Percentiles rank a stretch among this genome's conserved stretches.
Conservation (phyloP, 2,797 vertebrate genomes). For the Limnodromus scolopaceus region DNA sequence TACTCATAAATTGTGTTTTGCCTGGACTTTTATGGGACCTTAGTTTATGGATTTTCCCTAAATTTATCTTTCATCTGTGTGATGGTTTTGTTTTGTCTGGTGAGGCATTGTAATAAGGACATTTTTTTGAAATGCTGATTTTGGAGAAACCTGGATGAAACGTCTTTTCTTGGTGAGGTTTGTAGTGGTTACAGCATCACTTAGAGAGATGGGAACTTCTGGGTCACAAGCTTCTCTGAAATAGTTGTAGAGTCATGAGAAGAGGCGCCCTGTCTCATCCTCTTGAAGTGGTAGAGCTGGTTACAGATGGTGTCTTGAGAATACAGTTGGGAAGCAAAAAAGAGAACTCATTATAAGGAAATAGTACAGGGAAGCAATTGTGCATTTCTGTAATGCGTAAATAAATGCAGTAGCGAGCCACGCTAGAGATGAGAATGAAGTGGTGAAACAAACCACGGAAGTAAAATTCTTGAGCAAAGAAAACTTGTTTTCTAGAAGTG, state of each 20-base stretch:
- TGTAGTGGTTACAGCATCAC: background rate
- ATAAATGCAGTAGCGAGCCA: background rate
- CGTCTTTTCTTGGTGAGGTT: background rate
- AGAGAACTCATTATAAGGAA: background rate
- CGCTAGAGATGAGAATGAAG: background rate
- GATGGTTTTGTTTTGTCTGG: background rate
- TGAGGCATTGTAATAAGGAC: background rate
- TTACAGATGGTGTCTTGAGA: background rate
- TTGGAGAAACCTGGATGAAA: background rate
- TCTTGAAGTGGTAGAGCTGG: background rate
- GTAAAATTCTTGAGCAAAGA: background rate
- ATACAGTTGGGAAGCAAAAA: background rate
- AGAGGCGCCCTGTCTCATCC: background rate
- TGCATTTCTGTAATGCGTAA: background rate
- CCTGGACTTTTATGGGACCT: constrained; percentile 61
- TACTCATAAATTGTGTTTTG: constrained; percentile 45
- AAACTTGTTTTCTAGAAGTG: constrained; percentile 2
- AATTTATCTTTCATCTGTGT: background rate
- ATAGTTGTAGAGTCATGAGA: background rate
- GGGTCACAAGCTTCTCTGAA: background rate
- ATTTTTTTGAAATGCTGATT: background rate
- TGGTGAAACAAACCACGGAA: background rate
- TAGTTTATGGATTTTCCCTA: constrained; percentile 47
- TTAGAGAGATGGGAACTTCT: background rate
- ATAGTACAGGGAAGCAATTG: background rate